Base-by-base conservation (phyloP, 2,888 invertebrate species). In the Drosophila atripex region DNA sequence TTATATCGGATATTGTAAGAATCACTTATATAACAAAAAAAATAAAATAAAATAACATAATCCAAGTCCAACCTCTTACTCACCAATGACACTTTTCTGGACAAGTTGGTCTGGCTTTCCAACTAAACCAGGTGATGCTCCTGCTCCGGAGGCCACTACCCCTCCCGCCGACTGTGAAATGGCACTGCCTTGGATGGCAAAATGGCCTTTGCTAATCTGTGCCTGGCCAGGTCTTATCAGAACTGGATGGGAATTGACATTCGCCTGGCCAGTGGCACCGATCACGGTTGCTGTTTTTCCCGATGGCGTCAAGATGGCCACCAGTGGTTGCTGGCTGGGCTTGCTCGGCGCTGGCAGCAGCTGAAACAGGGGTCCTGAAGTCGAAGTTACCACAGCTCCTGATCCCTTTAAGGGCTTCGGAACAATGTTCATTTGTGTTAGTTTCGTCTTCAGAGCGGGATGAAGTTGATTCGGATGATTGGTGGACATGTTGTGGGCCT, bases 361-460 rank as follows among this genome's bases (percentile, higher is more conserved):
- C 16, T 61, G 60, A 8, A 61, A 61, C 11, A 61, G 12, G 3
- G 60, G 39, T 3, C 59, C 30, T 6, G 59, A 16, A 12, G 3
- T 11, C 23, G 43, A 11, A 30, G 6, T n/a, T 21, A 21, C 16
- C 16, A 16, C 14, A 1, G 43, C 11, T 18, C 41, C 38, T 3
- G 9, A 8, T 18, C 16, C 18, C 23, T 58, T 58, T 16, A 60
- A 8, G 1, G 25, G 9, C 21, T 57, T 57, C 14, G 59, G 59
- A 14, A 60, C 28, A 6, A 61, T 14, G 16, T 61, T 61, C n/a
- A 61, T 38, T n/a, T 59, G 2, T 3, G 47, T 61, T 23, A 61
- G 30, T 32, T 61, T 61, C 23, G 46, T 30, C 23, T 61, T 61
- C 16, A 55, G 47, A 1, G 46, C 5, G n/a, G 30, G 18, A 8